Evolutionary conservation across 2,888 invertebrate genomes (phyloP).

Genomic region (Dasypogon diadema): DNA sequence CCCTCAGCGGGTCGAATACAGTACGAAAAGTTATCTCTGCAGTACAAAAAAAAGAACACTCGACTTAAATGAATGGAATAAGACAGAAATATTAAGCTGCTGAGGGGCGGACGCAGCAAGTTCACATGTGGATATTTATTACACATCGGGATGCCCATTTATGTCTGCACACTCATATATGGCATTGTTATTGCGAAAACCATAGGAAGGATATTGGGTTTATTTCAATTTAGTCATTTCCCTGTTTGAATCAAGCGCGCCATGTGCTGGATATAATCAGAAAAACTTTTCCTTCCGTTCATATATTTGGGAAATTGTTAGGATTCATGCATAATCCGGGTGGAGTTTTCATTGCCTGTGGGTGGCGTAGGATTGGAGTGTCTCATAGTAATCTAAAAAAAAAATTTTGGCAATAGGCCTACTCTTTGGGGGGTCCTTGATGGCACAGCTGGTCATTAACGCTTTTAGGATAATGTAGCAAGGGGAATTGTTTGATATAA

Average conservation of each 20-base stretch:
- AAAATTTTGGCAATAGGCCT: constrained; percentile 1
- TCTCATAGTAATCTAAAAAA: not conserved
- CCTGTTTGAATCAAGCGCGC: constrained; percentile 38
- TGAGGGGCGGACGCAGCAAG: not conserved
- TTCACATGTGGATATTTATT: constrained; percentile 39
- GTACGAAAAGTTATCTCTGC: constrained; percentile 27
- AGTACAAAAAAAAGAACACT: not conserved
- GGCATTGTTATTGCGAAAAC: constrained; percentile 24
- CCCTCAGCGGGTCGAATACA: constrained; percentile 17
- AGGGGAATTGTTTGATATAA: constrained; percentile 37
- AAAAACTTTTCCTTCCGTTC: constrained; percentile 47
- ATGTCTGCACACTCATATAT: constrained; percentile 20
- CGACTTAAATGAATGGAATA: constrained; percentile 25
- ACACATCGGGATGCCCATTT: constrained; percentile 31
- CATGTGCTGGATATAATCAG: constrained; percentile 46
- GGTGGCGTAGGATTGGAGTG: not conserved
- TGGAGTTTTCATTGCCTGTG: not conserved
- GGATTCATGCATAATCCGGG: not conserved
- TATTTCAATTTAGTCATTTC: constrained; percentile 49
- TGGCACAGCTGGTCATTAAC: constrained; percentile 29
- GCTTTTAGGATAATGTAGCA: constrained; percentile 46
- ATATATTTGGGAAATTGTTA: constrained; percentile 17
- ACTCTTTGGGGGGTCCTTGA: not conserved
- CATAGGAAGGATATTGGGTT: constrained; percentile 42
- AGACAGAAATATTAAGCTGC: constrained; percentile 1